These are phyloP conservation scores for Melanaphis sacchari DNA, from an alignment of 1,140 invertebrate genomes.

Conservation along the genomic window DNA sequence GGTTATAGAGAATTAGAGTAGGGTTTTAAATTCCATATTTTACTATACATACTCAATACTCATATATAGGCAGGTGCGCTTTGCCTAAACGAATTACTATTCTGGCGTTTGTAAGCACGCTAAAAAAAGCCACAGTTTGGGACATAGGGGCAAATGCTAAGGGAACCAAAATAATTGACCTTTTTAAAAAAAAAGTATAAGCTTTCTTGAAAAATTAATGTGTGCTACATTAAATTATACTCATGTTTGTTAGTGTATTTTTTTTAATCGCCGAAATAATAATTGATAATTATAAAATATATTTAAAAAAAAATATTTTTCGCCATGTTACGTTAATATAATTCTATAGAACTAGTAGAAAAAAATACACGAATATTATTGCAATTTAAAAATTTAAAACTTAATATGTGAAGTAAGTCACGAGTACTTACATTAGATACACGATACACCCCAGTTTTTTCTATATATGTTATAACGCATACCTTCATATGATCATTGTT, in stretches of 20 bases:
- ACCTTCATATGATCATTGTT: not conserved
- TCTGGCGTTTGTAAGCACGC: not conserved
- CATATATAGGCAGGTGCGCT: not conserved
- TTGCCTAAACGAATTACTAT: not conserved
- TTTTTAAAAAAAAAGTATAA: not conserved
- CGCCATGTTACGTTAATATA: no score
- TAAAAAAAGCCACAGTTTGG: not conserved
- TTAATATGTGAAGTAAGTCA: not conserved
- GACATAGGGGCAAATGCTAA: not conserved
- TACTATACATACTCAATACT: not conserved
- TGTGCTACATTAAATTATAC: not conserved
- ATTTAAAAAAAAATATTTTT: no score
- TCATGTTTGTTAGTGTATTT: no score
- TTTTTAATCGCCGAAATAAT: no score
- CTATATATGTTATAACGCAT: not conserved
- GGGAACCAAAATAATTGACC: not conserved
- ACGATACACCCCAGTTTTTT: not conserved
- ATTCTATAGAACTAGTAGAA: no score
- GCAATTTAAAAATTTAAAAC: no score
- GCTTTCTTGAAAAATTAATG: not conserved
- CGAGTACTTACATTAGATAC: not conserved
- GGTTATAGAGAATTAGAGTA: not conserved
- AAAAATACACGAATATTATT: no score
- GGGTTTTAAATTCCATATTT: not conserved
- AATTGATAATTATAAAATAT: no score